Percentiles rank a stretch among this genome's conserved stretches.
These are phyloP conservation scores for Drosophila nannoptera DNA, from an alignment of 1,140 invertebrate genomes.

Conservation along the genomic window DNA sequence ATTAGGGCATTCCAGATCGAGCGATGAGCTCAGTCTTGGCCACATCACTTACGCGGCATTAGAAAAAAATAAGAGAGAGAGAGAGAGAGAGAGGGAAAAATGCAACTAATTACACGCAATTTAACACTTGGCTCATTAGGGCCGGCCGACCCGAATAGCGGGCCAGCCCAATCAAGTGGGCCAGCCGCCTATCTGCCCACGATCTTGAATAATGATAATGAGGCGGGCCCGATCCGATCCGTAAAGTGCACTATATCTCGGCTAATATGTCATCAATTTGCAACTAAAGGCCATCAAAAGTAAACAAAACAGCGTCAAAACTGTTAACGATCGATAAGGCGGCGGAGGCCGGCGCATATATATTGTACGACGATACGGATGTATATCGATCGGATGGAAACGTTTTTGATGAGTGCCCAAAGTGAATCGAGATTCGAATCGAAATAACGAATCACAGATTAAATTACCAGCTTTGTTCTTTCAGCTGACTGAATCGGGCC, in stretches of 20 bases:
- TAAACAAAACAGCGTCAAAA: conserved; percentile 69
- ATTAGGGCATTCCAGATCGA: conserved; percentile 14
- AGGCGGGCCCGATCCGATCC: conserved; percentile 5
- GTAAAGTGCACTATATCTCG: conserved; percentile 37
- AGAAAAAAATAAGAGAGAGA: neutral
- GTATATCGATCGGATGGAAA: too few species aligned
- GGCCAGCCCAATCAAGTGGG: conserved; percentile 11
- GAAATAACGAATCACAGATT: conserved; percentile 53
- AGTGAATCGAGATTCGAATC: conserved; percentile 70
- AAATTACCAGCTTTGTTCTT: conserved; percentile 67
- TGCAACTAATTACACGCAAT: conserved; percentile 27
- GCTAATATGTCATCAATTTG: conserved; percentile 74
- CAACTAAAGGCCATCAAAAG: conserved; percentile 67
- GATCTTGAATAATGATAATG: conserved; percentile 40
- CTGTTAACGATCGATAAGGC: conserved; percentile 44
- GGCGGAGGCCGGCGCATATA: neutral
- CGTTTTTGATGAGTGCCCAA: conserved; percentile 68
- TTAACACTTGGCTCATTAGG: conserved; percentile 21
- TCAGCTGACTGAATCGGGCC: conserved; percentile 4
- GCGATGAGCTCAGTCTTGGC: conserved; percentile 35
- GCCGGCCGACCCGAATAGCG: conserved; percentile 14
- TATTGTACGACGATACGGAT: neutral
- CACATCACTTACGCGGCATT: neutral
- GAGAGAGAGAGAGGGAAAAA: too few species aligned
- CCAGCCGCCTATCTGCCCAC: conserved; percentile 7